A percentile compares a stretch with the other conserved stretches of the same genome.
phyloP scores from a whole-genome alignment of 1,140 invertebrate genomes.

The Macrocentrus cingulum region DNA sequence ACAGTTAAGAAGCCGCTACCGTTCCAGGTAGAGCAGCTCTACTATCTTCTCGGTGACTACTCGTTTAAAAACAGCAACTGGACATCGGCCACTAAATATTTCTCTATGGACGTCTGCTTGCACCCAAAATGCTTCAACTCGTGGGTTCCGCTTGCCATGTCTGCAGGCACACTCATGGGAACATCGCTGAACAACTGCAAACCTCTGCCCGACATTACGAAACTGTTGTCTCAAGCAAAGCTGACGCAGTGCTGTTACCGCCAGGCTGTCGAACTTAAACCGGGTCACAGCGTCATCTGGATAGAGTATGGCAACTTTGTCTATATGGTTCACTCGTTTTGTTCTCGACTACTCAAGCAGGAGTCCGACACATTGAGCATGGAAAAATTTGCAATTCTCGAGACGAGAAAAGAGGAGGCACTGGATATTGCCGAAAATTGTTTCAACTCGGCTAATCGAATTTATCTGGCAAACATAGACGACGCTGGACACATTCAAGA shows the following conservation, averaged over 20 bases:
- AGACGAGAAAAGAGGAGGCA: constrained; percentile 77
- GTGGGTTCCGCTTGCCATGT: constrained; percentile 87
- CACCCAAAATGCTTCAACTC: constrained; percentile 82
- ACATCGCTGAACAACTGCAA: constrained; percentile 77
- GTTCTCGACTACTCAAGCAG: constrained; percentile 80
- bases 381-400: constrained; percentile 75
- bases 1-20: constrained; percentile 53
- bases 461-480: constrained; percentile 53
- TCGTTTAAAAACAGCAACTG: constrained; percentile 86
- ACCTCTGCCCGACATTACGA: constrained; percentile 66
- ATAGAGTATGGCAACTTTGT: constrained; percentile 87
- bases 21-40: constrained; percentile 71
- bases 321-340: constrained; percentile 85
- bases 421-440: constrained; percentile 74
- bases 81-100: constrained; percentile 78
- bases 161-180: constrained; percentile 78
- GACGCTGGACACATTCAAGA: constrained; percentile 63
- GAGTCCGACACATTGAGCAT: constrained; percentile 74
- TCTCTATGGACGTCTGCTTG: constrained; percentile 78
- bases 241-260: constrained; percentile 77
- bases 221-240: constrained; percentile 72
- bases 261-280: constrained; percentile 72
- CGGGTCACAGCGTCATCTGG: constrained; percentile 74
- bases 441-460: constrained; percentile 72
- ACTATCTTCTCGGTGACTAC: constrained; percentile 88